A percentile compares a stretch with the other conserved stretches of the same genome.
phyloP scores from a whole-genome alignment of 2,797 vertebrate genomes.

The Gadopsis bispinosus region DNA sequence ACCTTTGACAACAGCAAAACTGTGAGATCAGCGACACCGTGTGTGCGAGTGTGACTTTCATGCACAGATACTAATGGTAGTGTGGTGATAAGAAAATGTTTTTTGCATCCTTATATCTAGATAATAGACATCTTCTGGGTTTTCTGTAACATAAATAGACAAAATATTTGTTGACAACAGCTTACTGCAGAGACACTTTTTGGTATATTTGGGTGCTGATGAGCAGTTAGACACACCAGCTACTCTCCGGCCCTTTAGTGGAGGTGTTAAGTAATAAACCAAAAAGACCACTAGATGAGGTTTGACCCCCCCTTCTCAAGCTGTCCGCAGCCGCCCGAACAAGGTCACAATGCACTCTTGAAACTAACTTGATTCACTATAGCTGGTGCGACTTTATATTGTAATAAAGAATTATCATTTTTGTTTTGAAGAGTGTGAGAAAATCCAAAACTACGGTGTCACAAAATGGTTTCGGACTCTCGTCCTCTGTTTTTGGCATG shows the following conservation, averaged over 20 bases:
- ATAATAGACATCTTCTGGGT: too few species aligned
- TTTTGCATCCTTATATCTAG: neutral
- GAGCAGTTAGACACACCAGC: too few species aligned
- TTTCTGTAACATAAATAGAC: too few species aligned
- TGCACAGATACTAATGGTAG: neutral
- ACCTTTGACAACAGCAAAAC: neutral
- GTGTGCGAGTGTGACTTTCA: neutral
- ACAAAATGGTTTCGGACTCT: neutral
- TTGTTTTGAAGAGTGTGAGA: too few species aligned
- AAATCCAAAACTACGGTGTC: too few species aligned
- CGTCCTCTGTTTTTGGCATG: neutral
- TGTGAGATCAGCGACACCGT: too few species aligned
- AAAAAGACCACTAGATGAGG: too few species aligned
- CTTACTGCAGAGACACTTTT: neutral
- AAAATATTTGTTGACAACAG: neutral
- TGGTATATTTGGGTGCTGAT: neutral
- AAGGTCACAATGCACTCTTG: neutral
- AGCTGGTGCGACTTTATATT: neutral
- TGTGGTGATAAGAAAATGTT: neutral
- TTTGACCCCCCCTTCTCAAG: neutral
- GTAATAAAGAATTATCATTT: too few species aligned
- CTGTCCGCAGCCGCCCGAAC: neutral
- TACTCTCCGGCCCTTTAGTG: slow-evolving; percentile 4
- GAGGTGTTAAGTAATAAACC: neutral
- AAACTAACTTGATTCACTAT: neutral